Base-by-base conservation (phyloP, 2,888 invertebrate genomes). In the Lithosia quadra region DNA sequence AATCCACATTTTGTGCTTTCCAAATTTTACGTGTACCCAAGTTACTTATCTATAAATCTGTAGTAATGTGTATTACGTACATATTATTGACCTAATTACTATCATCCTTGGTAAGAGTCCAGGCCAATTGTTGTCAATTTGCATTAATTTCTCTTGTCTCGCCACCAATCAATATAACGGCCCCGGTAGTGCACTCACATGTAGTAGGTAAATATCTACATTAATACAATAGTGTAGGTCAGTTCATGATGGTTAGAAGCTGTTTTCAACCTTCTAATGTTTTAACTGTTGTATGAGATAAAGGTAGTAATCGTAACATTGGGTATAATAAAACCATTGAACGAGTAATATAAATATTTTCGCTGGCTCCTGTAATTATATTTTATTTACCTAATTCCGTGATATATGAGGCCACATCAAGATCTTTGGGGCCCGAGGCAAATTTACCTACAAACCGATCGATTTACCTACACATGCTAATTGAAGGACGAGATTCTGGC, bases 51-150 rank as follows among this genome's bases (percentile, higher is more conserved):
- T 28, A 28, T 28, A 5, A 28, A 1, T 49, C n/a, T n/a, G 18
- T 49, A n/a, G n/a, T 9, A n/a, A 49, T n/a, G n/a, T 49, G 18
- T 1, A n/a, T n/a, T 49, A 49, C n/a, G 18, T n/a, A 49, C n/a
- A n/a, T n/a, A 49, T 56, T 5, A 21, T 21, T 69, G 66, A 57
- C 39, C 65, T 43, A 69, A 69, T 76, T 72, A 71, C 66, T 63
- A 64, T 10, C 36, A 76, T 75, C 72, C 73, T 81, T 76, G 69
- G 65, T 68, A 74, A 78, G 70, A 72, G 63, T 73, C 64, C 70
- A 68, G 66, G 65, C 61, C 76, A 81, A 81, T 81, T 80, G 76
- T 74, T 59, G 33, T 73, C 74, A 81, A 80, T 81, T 79, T 28
- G 60, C 67, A 71, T 79, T 73, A 76, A 80, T 78, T 80, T 82